These are phyloP conservation scores for Cenopis cana DNA, from an alignment of 2,888 invertebrate genomes.

Conservation along the genomic window DNA sequence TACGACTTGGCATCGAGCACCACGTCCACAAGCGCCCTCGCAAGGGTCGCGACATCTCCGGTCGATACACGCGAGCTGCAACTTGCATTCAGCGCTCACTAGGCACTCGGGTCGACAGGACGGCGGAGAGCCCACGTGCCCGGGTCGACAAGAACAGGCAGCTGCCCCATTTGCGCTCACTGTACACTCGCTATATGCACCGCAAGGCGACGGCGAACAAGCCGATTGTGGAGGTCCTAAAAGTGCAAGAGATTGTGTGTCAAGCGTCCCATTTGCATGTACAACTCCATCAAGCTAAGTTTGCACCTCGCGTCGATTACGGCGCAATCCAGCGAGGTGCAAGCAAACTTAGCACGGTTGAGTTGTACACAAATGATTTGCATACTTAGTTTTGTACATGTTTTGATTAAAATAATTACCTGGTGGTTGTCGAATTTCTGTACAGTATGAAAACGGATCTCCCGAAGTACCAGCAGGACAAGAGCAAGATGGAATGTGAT, in stretches of 20 bases:
- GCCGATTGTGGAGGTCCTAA: constrained; percentile 62
- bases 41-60: constrained; percentile 90
- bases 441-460: constrained; percentile 87
- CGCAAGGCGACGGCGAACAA: constrained; percentile 92
- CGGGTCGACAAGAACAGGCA: constrained; percentile 89
- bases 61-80: constrained; percentile 88
- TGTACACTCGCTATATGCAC: constrained; percentile 88
- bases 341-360: too few relatives aligned
- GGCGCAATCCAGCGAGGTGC: too few relatives aligned
- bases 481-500: constrained; percentile 90
- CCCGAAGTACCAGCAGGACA: constrained; percentile 88
- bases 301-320: too few relatives aligned
- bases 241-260: constrained; percentile 13
- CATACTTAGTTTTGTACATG: too few relatives aligned
- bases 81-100: constrained; percentile 89
- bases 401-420: not conserved
- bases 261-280: too few relatives aligned
- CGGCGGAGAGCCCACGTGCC: constrained; percentile 90
- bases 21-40: constrained; percentile 89
- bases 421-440: constrained; percentile 62
- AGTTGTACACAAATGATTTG: too few relatives aligned
- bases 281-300: too few relatives aligned
- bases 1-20: constrained; percentile 89
- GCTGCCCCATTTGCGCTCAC: constrained; percentile 83
- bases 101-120: constrained; percentile 91